A percentile compares a stretch with the other conserved stretches of the same genome.
These are phyloP conservation scores for Grantiella picta DNA, from an alignment of 2,113 vertebrate genomes.

Conservation along the genomic window DNA sequence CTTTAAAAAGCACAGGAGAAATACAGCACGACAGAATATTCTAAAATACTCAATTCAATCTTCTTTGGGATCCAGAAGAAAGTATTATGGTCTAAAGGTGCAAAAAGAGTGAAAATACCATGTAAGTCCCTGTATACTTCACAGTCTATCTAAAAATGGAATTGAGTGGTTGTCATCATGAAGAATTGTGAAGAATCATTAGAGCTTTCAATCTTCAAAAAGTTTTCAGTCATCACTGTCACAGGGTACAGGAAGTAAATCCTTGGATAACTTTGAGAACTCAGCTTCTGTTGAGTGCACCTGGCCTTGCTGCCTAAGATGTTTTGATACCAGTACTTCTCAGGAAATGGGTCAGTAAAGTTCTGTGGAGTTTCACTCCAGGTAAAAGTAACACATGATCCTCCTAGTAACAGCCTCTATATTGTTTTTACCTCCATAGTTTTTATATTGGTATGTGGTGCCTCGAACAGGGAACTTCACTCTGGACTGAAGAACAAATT, in stretches of 20 bases:
- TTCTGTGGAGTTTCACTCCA: background rate
- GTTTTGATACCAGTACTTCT: background rate
- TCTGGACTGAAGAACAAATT: background rate
- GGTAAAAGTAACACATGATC: background rate
- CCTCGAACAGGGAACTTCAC: background rate
- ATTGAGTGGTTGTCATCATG: background rate
- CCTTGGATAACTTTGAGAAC: background rate
- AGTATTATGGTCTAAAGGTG: background rate
- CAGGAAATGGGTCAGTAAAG: background rate
- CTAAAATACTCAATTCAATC: background rate
- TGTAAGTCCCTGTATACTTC: background rate
- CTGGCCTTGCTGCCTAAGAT: background rate
- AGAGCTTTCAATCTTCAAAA: background rate
- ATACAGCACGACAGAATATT: background rate
- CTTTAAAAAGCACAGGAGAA: background rate
- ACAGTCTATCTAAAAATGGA: background rate
- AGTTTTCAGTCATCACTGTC: background rate
- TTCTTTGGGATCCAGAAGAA: background rate
- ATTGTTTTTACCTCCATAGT: background rate
- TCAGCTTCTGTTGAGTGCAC: accelerated
- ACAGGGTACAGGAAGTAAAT: background rate
- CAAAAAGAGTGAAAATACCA: background rate
- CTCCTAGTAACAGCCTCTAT: background rate
- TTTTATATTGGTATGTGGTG: background rate
- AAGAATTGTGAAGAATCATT: background rate